Evolutionary conservation across 92 coral and sea anemone species (phyloP).

Genomic region (Blastomussa wellsi): DNA sequence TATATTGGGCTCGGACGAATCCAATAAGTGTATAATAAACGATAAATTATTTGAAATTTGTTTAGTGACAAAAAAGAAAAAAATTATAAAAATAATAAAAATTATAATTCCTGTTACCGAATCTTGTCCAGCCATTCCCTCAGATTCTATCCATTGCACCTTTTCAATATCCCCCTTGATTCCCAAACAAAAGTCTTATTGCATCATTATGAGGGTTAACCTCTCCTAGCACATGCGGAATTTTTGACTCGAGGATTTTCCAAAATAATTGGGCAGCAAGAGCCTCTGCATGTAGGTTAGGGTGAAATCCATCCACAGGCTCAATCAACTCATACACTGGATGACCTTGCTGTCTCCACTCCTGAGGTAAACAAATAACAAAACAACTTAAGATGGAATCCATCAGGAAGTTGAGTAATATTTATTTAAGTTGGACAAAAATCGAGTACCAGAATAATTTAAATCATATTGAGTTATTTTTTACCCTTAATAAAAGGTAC

Average conservation of each 20-base stretch:
- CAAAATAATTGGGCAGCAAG: conserved; percentile 72
- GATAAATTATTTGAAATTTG: background rate
- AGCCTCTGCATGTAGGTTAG: conserved; percentile 73
- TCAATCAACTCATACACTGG: conserved; percentile 83
- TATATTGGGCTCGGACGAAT: no score
- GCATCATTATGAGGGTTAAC: conserved; percentile 80
- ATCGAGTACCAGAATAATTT: no score
- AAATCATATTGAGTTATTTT: no score
- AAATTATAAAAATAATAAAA: no score
- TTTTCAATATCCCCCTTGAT: conserved; percentile 88
- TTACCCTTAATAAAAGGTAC: no score
- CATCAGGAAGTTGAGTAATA: no score
- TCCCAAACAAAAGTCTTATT: conserved; percentile 75
- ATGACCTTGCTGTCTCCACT: conserved; percentile 74
- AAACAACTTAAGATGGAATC: background rate
- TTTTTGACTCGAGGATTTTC: conserved; percentile 66
- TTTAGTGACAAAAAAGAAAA: no score
- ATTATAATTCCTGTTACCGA: no score
- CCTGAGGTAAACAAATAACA: conserved; percentile 46
- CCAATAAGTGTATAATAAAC: no score
- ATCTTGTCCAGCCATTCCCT: no score
- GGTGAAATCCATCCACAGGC: conserved; percentile 95
- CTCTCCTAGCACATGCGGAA: conserved; percentile 85
- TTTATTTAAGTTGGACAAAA: no score
- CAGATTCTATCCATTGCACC: background rate